These are phyloP conservation scores for Lacerta viridis DNA, from an alignment of 2,797 vertebrate species.

Conservation along the genomic window DNA sequence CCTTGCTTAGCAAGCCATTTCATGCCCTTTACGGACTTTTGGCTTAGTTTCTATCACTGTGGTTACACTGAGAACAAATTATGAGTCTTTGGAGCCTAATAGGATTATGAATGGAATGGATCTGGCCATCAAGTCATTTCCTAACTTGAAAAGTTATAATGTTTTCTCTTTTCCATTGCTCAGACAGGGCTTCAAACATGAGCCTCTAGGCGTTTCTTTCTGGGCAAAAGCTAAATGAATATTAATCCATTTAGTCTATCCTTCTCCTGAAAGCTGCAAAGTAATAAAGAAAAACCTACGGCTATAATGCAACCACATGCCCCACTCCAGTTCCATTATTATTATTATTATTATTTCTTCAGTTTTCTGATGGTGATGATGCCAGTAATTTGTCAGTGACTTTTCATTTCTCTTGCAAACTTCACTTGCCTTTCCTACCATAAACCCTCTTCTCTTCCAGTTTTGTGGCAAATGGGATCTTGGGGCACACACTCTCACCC, in stretches of 20 bases:
- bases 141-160: slow-evolving; percentile 9
- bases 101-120: slow-evolving; percentile 19
- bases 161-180: neutral
- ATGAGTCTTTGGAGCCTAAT: neutral
- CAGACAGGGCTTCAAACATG: slow-evolving; percentile 13
- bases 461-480: neutral
- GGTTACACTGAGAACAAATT: neutral
- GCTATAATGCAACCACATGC: neutral
- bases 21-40: too few species aligned
- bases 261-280: neutral
- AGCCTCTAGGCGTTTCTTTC: slow-evolving; percentile 5
- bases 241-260: slow-evolving; percentile 33
- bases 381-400: slow-evolving; percentile 10
- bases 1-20: neutral
- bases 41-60: neutral
- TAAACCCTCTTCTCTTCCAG: neutral
- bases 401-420: slow-evolving; percentile 10
- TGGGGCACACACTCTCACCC: neutral
- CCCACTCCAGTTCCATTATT: neutral
- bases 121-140: neutral
- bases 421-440: neutral
- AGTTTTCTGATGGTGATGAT: neutral
- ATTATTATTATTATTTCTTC: neutral
- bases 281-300: slow-evolving; percentile 17
- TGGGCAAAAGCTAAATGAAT: neutral